Base-by-base conservation (phyloP, 1,140 invertebrate species). In the Apis laboriosa region DNA sequence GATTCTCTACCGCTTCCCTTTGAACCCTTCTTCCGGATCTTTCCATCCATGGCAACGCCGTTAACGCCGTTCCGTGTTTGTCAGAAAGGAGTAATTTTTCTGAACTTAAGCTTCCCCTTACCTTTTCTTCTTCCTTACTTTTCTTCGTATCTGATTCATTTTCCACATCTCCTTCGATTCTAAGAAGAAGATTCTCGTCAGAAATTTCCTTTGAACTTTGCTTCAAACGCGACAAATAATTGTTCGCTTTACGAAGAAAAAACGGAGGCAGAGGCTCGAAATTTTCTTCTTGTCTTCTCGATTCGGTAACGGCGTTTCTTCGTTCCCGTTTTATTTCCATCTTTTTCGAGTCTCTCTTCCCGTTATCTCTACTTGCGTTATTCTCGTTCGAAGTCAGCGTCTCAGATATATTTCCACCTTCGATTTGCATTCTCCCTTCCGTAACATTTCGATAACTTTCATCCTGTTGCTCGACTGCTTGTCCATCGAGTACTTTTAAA, bases 1-100 rank as follows among this genome's bases (percentile, higher is more conserved):
- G 12, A 61, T 67, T 34, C 34, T 43, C 13, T 4, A 9, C 21
- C 2, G 75, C n/a, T 51, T 83, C 55, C 34, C 86, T 87, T 13
- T 53, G 72, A 11, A 12, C 43, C 13, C 86, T 83, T 13, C 9
- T 43, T 17, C 9, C 43, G 0, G 28, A 34, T 15, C 34, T 67
- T 19, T 64, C 60, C 1, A 17, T 13, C 74, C 63, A 60, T 0
- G 85, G 75, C 11, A 86, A 9, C 13, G 74, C 19, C 71, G 60
- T 67, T 34, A 78, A 8, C 17, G 34, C 34, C 34, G 64, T n/a
- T 60, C 24, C 49, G 19, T 9, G 17, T 53, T 60, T 12, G 19
- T 70, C n/a, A 55, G 58, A 66, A n/a, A 5, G 24, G 8, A 24
- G 15, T n/a, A 43, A 11, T 1, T 79, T 24, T 49, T 66, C 34